These are phyloP conservation scores for Anoplolepis gracilipes DNA, from an alignment of 1,140 invertebrate genomes.

Conservation along the genomic window DNA sequence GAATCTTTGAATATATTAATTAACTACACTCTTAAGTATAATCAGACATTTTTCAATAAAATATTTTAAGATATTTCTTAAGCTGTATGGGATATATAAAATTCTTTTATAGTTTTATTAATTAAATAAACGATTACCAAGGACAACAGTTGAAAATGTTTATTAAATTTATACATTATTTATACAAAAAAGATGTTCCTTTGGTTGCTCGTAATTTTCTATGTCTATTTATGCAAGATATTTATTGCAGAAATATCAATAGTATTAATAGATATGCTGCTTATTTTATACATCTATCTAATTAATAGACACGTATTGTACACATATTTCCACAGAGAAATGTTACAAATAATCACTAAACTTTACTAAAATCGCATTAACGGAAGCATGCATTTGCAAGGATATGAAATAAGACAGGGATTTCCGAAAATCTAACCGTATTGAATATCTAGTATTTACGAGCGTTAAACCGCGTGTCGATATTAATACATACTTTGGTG, in stretches of 20 bases:
- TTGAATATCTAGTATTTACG: conserved; percentile 45
- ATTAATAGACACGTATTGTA: background rate
- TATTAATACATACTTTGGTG: conserved; percentile 64
- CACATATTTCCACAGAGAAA: background rate
- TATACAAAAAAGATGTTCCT: background rate
- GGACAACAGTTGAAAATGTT: background rate
- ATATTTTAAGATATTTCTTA: background rate
- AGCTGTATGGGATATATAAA: background rate
- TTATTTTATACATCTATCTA: too few relatives aligned
- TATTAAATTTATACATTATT: background rate
- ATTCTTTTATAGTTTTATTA: background rate
- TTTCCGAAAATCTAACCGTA: conserved; percentile 47
- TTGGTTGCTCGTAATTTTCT: background rate
- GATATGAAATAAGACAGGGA: conserved; percentile 50
- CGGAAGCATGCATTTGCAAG: background rate
- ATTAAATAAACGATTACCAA: background rate
- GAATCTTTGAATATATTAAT: background rate
- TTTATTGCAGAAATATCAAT: background rate
- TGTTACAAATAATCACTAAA: conserved; percentile 2
- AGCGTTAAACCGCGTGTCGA: conserved; percentile 61
- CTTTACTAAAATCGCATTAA: conserved; percentile 40
- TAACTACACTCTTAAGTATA: background rate
- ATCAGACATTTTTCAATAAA: background rate
- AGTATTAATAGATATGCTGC: conserved; percentile 10
- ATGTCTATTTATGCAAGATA: background rate